A percentile compares a stretch with the other conserved stretches of the same genome.
Conservation (phyloP, 2,888 invertebrate genomes). For the Escarpia spicata region DNA sequence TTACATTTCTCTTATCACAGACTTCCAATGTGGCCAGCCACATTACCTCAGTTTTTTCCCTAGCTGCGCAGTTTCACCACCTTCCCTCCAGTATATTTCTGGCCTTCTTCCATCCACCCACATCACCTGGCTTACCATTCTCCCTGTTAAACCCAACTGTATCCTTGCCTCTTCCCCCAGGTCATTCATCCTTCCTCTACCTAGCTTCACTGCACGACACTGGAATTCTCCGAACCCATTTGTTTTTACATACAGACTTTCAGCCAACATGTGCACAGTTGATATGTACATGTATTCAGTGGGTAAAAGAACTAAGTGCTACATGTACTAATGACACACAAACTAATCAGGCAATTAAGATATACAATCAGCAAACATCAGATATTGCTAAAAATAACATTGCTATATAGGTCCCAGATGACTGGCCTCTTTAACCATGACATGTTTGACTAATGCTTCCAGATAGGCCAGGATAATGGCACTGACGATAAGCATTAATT, state of each 20-base stretch:
- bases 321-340: not conserved
- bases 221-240: conserved; percentile 7
- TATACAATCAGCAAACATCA: not conserved
- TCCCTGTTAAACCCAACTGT: not conserved
- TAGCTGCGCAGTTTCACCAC: too few species aligned
- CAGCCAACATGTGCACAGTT: not conserved
- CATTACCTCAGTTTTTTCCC: too few species aligned
- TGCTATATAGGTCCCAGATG: not conserved
- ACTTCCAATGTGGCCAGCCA: too few species aligned
- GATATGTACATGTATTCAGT: not conserved
- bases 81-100: not conserved
- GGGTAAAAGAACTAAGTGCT: not conserved
- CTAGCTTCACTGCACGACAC: not conserved
- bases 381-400: not conserved
- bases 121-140: not conserved
- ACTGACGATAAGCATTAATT: not conserved
- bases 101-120: not conserved
- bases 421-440: not conserved
- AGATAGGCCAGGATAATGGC: not conserved
- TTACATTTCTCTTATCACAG: too few species aligned
- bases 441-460: not conserved
- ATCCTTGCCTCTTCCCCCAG: not conserved
- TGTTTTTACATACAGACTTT: not conserved
- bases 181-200: not conserved
- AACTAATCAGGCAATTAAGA: not conserved